A percentile compares a stretch with the other conserved stretches of the same genome.
Evolutionary conservation across 1,140 invertebrate genomes (phyloP).

Genomic region (Drosophila nebulosa): DNA sequence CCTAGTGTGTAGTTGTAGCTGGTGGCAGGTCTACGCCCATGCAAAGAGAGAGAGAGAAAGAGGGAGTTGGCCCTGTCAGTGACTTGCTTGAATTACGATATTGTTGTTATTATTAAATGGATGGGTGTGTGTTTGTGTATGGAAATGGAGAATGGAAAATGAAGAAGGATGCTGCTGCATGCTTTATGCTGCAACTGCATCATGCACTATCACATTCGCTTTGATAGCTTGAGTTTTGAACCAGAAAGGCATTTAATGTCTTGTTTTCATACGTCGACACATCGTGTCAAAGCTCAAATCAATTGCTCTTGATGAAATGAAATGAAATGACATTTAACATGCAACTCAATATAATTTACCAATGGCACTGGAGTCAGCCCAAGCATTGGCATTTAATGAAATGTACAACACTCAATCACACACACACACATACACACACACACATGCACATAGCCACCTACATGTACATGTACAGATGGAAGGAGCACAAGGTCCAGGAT

Average conservation of each 20-base stretch:
- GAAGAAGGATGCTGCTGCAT: constrained; percentile 21
- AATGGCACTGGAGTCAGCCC: background rate
- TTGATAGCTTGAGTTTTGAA: constrained; percentile 67
- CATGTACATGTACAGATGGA: constrained; percentile 12
- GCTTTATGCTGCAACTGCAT: background rate
- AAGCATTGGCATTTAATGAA: constrained; percentile 56
- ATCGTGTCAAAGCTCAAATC: constrained; percentile 65
- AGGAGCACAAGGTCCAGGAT: background rate
- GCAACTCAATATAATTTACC: constrained; percentile 74
- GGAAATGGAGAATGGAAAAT: no score
- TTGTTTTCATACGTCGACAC: constrained; percentile 56
- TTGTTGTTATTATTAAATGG: constrained; percentile 80
- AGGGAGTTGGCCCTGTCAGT: constrained; percentile 50
- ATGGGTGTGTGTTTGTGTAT: constrained; percentile 13
- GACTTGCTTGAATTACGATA: constrained; percentile 79
- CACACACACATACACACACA: constrained; percentile 1
- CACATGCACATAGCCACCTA: background rate
- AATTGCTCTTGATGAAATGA: constrained; percentile 54
- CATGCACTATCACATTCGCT: background rate
- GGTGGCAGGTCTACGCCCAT: constrained; percentile 47
- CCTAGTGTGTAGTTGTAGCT: background rate
- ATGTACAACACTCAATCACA: constrained; percentile 27
- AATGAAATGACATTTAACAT: constrained; percentile 69
- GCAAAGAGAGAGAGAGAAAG: constrained; percentile 7
- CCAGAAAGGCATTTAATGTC: constrained; percentile 73